Conservation (phyloP, 2,888 invertebrate genomes). For the Perdita meconis region DNA sequence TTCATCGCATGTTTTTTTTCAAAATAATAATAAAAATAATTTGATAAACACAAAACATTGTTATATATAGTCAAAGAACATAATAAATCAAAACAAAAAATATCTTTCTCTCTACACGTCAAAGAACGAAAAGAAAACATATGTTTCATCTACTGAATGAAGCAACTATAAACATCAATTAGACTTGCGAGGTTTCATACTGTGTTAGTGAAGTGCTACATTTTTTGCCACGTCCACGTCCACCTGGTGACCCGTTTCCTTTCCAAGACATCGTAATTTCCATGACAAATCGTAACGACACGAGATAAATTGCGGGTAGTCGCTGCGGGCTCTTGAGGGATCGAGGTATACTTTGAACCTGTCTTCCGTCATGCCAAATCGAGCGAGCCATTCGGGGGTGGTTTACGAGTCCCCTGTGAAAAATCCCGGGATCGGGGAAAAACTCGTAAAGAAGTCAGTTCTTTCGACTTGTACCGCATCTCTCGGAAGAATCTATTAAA, state of each 20-base stretch:
- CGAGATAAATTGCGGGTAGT: slow-evolving; percentile 54
- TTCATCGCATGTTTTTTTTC: too few species aligned
- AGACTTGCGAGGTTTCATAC: too few species aligned
- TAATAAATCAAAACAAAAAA: too few species aligned
- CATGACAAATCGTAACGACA: slow-evolving; percentile 51
- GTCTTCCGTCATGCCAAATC: slow-evolving; percentile 35
- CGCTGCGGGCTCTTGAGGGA: slow-evolving; percentile 23
- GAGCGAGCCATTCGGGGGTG: slow-evolving; percentile 39
- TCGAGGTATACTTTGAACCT: background rate
- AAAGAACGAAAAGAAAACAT: too few species aligned
- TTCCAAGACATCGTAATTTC: slow-evolving; percentile 36
- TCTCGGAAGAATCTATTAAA: slow-evolving; percentile 11
- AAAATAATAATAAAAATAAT: too few species aligned
- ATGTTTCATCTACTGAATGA: too few species aligned
- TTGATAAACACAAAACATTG: too few species aligned
- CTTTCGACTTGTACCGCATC: slow-evolving; percentile 1
- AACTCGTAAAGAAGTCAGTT: slow-evolving; percentile 26
- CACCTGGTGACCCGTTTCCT: slow-evolving; percentile 7
- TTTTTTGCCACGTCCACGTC: slow-evolving; percentile 12
- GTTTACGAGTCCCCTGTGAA: slow-evolving; percentile 39
- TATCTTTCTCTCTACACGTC: too few species aligned
- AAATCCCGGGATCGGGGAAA: slow-evolving; percentile 24
- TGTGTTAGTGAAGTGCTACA: background rate
- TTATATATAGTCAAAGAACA: too few species aligned
- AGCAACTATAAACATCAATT: too few species aligned